Conservation (phyloP, 2,888 invertebrate species). For the Chesias legatella region DNA sequence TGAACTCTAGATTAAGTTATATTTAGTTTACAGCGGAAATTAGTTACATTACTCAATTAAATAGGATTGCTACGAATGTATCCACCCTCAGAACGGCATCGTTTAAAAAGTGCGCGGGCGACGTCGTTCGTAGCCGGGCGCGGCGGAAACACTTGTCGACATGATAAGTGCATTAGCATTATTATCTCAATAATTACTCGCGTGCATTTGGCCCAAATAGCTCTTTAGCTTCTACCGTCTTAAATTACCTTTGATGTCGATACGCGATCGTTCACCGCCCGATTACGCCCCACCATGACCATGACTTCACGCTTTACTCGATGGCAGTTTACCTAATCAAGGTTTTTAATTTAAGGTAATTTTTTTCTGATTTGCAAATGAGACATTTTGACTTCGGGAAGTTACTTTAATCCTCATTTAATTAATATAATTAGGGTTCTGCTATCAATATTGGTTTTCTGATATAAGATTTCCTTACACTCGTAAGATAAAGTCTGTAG, state of each 20-base stretch:
- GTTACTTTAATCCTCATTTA: too few species aligned
- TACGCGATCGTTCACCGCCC: constrained; percentile 47
- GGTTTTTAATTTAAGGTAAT: constrained; percentile 7
- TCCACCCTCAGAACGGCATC: constrained; percentile 45
- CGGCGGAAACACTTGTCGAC: constrained; percentile 74
- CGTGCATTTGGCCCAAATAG: constrained; percentile 77
- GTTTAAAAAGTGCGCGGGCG: constrained; percentile 40
- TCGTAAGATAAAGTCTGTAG: too few species aligned
- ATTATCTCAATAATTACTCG: constrained; percentile 79
- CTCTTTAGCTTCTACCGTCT: constrained; percentile 65
- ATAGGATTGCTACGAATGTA: constrained; percentile 6
- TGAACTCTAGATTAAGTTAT: too few species aligned
- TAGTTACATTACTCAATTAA: constrained; percentile 6
- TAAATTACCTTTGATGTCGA: constrained; percentile 63
- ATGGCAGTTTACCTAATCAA: constrained; percentile 15
- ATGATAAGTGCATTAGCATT: constrained; percentile 80
- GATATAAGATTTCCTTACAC: too few species aligned
- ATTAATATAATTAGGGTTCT: too few species aligned
- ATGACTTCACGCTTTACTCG: constrained; percentile 21
- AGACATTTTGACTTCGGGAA: too few species aligned
- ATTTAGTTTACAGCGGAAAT: too few species aligned
- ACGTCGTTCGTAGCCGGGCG: constrained; percentile 28
- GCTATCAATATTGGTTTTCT: too few species aligned
- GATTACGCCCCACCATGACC: constrained; percentile 42
- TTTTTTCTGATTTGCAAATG: neutral